Base-by-base conservation (phyloP, 1,140 invertebrate species). In the Nebria ingens region DNA sequence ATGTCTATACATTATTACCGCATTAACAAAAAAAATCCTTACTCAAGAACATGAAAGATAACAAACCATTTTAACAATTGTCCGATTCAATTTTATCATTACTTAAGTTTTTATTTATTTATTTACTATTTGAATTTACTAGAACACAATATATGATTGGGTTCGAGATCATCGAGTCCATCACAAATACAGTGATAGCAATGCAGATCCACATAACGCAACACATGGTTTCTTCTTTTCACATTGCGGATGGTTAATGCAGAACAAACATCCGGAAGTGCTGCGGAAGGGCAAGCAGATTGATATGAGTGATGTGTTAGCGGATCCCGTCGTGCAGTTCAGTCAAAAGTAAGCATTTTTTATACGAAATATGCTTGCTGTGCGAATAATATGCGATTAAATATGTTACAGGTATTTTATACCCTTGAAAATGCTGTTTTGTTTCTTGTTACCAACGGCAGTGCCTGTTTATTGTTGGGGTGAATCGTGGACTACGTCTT, bases 181-280 rank as follows among this genome's bases (percentile, higher is more conserved):
- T 66, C 92, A 96, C 69, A 93, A 93, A 68, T 91, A 81, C 72
- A 85, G 85, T 0, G 92, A 96, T 65, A 93, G 91, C 0, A 81
- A 90, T 64, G 91, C 90, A 0, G 92, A 96, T 72, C 92, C 92
- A 0, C 91, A 95, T 65, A 89, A 94, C 65, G 84, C 83, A 3
- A 83, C 81, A 38, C 76, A 91, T n/a, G 93, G 92, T 0, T 93
- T 95, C 71, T 95, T 93, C 73, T 96, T 93, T 71, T 74, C 91
- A 0, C 92, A 95, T 63, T 82, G 94, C 21, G 92, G 92, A 1
- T 96, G 92, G 93, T 74, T 95, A 60, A 81, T 89, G 81, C 77
- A 81, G 73, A 77, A 80, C 52, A 94, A 94, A 70, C 90, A 93
- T 70, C 87, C 89, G 0, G 83, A 91, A 55, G 87, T 94, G 0